Evolutionary conservation across 2,113 vertebrate species (phyloP), one percentile per base, ranked within the genome.

Genomic region (Balaeniceps rex): DNA sequence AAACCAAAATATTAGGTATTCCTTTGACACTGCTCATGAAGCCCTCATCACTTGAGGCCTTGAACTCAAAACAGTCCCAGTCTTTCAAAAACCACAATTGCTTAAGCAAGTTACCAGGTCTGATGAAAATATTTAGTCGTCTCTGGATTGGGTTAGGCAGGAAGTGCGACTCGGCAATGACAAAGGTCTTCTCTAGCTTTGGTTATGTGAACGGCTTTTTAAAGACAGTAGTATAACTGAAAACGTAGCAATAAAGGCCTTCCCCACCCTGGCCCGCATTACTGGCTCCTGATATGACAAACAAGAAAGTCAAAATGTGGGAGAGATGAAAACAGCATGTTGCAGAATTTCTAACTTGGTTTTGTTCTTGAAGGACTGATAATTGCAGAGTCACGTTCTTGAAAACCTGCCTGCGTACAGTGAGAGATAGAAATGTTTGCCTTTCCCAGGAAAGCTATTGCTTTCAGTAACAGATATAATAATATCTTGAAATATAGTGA

Each of bases 391-490:
- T 60, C 61, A 12, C 5, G 3, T 89, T 95, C 93, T 84, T 4
- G 4, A 94, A 91, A 96, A 90, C 70, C 66, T 94, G 52, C 66
- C 34, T 85, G 10, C 0, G 0, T 87, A 77, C 4, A 11, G 40
- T 64, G 40, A 88, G 61, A 94, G 90, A 90, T 54, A 93, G 93
- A 90, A 76, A 61, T 96, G 84, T 94, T 96, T 96, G 78, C 51
- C 58, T 93, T 96, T 96, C 82, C 63, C 75, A 91, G 49, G 81
- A 95, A 83, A 90, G 28, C 57, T 79, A 16, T 31, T 96, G 61
- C 81, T 95, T 79, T 64, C 71, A 94, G 49, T 65, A 80, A 57
- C 55, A 91, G 74, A 44, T 81, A 76, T 12, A 1, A 42, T 42
- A 0, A 24, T 93, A 87, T 47, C 69, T 89, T 87, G 72, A 87